These are phyloP conservation scores for Globicephala melas DNA, from an alignment of 2,113 vertebrate genomes.

Conservation along the genomic window DNA sequence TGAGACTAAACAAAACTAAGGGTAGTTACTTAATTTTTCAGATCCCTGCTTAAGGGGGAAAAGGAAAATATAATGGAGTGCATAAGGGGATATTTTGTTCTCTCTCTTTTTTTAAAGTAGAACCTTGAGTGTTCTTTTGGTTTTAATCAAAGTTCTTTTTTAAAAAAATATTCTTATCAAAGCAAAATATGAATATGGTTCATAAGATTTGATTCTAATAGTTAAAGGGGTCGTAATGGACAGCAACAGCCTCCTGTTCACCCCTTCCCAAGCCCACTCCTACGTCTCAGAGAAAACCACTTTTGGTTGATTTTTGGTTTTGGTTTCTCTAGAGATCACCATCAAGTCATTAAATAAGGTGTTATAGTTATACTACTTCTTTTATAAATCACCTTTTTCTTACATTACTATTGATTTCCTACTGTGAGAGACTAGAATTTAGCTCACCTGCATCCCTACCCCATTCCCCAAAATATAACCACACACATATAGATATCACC, in stretches of 20 bases:
- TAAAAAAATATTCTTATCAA: constrained; percentile 20
- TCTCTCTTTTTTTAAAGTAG: background rate
- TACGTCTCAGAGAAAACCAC: background rate
- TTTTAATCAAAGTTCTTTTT: background rate
- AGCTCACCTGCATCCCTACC: background rate
- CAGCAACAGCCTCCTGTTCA: background rate
- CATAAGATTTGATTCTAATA: background rate
- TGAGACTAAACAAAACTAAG: constrained; percentile 76
- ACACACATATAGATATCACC: background rate
- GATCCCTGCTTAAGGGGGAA: background rate
- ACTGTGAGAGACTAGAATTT: background rate
- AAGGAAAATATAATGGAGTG: background rate
- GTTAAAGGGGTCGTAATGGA: background rate
- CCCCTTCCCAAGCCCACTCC: background rate
- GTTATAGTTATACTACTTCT: background rate
- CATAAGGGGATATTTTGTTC: background rate
- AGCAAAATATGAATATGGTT: background rate
- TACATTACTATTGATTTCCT: background rate
- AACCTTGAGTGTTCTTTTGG: background rate
- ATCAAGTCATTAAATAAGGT: background rate
- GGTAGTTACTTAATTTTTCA: background rate
- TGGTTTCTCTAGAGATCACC: background rate
- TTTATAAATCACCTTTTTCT: background rate
- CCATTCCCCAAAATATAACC: background rate
- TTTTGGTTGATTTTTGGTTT: background rate